Evolutionary conservation across 1,140 invertebrate genomes (phyloP).

Genomic region (Zaprionus taronus): DNA sequence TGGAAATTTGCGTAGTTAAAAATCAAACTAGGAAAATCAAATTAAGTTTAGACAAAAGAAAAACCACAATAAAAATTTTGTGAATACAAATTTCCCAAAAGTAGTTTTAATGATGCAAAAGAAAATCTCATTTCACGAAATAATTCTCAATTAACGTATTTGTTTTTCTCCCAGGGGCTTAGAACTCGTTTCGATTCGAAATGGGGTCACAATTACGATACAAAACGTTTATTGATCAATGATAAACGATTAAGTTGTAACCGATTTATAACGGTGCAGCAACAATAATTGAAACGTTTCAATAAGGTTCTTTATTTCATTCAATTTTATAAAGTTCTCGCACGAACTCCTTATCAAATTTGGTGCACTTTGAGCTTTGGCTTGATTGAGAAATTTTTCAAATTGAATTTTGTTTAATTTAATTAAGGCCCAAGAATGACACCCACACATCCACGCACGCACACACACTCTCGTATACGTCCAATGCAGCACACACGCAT

Average conservation of each 20-base stretch:
- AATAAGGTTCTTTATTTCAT: not conserved
- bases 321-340: not conserved
- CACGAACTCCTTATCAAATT: constrained; percentile 8
- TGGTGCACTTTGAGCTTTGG: constrained; percentile 32
- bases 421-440: constrained; percentile 47
- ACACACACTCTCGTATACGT: not conserved
- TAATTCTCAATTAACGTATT: constrained; percentile 11
- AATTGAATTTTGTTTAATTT: constrained; percentile 50
- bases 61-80: not conserved
- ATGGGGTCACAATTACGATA: constrained; percentile 26
- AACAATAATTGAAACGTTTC: constrained; percentile 20
- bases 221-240: constrained; percentile 27
- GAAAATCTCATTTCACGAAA: not conserved
- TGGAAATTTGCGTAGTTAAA: constrained; percentile 40
- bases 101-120: not conserved
- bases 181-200: constrained; percentile 8
- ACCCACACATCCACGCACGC: constrained; percentile 24
- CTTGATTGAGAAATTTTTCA: constrained; percentile 32
- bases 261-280: constrained; percentile 34
- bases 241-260: constrained; percentile 23
- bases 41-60: not conserved
- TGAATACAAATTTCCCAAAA: not conserved
- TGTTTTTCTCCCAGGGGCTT: not conserved
- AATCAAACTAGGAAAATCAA: constrained; percentile 14
- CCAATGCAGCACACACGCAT: constrained; percentile 41